Conservation (phyloP, 1,140 invertebrate species). For the Aethina tumida region DNA sequence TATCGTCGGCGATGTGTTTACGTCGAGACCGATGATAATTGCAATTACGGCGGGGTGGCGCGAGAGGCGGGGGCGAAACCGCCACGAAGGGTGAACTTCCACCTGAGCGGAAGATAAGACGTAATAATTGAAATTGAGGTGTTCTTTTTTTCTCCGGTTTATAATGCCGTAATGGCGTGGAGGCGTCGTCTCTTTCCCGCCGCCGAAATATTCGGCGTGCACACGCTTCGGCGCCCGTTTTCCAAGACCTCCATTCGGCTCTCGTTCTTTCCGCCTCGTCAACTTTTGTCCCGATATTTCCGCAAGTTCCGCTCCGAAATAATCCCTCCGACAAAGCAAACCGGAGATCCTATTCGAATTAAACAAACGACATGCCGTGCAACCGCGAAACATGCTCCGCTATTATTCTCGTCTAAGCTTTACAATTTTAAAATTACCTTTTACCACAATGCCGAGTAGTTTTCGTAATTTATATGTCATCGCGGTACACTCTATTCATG, state of each 20-base stretch:
- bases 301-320: constrained; percentile 22
- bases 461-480: constrained; percentile 12
- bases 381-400: constrained; percentile 15
- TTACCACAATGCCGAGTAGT: constrained; percentile 8
- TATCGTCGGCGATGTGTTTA: too few relatives aligned
- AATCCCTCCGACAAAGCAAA: constrained; percentile 13
- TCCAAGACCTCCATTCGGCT: constrained; percentile 21
- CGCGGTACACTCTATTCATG: too few relatives aligned
- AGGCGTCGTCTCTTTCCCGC: too few relatives aligned
- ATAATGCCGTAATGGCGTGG: constrained; percentile 14
- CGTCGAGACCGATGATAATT: too few relatives aligned
- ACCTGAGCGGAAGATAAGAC: too few relatives aligned
- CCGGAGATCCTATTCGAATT: constrained; percentile 21
- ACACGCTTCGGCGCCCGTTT: constrained; percentile 14
- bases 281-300: constrained; percentile 24
- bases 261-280: constrained; percentile 24
- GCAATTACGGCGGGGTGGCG: too few relatives aligned
- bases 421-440: constrained; percentile 13
- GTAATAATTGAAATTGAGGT: too few relatives aligned
- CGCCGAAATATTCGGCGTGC: constrained; percentile 7
- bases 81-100: too few relatives aligned
- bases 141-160: too few relatives aligned
- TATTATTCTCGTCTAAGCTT: constrained; percentile 11
- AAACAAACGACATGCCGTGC: constrained; percentile 17
- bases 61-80: too few relatives aligned